Base-by-base conservation (phyloP, 2,797 vertebrate species). In the Tamandua tetradactyla region DNA sequence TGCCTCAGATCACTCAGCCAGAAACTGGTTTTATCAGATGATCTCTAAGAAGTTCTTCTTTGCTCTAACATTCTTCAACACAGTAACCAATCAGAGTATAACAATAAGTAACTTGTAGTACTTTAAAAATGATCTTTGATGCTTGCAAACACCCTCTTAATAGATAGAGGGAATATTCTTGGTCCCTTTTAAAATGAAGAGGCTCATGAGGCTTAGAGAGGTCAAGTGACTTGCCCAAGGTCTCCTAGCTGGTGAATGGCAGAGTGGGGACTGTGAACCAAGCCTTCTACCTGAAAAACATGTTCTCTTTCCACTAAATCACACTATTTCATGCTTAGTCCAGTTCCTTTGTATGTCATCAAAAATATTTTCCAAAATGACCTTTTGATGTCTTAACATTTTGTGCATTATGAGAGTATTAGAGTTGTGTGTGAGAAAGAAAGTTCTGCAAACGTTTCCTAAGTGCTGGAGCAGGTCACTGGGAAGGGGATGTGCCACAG, bases 331-430 rank as follows among this genome's bases (percentile, higher is more conserved):
- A 89, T 32, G 59, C 42, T 79, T 83, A 78, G 64, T 83, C 71
- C 69, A 92, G 3, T 89, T 93, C 23, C 18, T 57, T 25, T 5
- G 0, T 42, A 23, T 83, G 30, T 32, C 55, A 89, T 79, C 64
- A 59, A 89, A 95, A 69, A 62, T 30, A 47, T 81, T 88, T 88
- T 93, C 79, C 14, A 90, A 93, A 69, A 76, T 62, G 25, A 52
- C 71, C 12, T 69, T 71, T 94, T 80, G 52, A 52, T 71, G 83
- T 64, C 32, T 76, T 75, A 74, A 42, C 80, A 64, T 88, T 84
- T 78, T 74, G 44, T 62, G 42, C n/a, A 44, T 49, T 59, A 62
- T 69, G 59, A 88, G 74, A 92, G 22, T 30, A 69, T 88, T 91
- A 69, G 40, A 59, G 25, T 74, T 89, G 37, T 76, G 69, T 69